Evolutionary conservation across 2,797 vertebrate genomes (phyloP), one percentile per base, ranked within the genome.

Genomic region (Paramormyrops hopkinsi): DNA sequence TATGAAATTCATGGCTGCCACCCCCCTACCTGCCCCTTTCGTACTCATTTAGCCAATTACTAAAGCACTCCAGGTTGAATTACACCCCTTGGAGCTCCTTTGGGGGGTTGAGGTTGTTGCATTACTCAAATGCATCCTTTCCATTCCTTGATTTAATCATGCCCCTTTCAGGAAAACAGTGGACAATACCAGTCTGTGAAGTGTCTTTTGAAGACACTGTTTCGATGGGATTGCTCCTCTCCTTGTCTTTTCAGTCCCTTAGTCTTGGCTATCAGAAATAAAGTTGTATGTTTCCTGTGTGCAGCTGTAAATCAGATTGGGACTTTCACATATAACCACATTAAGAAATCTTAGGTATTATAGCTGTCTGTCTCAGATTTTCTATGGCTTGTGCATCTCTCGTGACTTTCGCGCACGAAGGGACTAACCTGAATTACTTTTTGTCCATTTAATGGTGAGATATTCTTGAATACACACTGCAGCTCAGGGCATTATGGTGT

Each of bases 1-100:
- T 88, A 82, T 59, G 83, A 90, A 88, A 90, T 92, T 90, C 90
- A 41, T 91, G 48, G 84, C 29, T 17, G 29, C 46, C 50, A 85
- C 48, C 46, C 50, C 9, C 22, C 44, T 12, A 14, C 48, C 22
- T 29, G 50, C 46, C 25, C 50, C n/a, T 33, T 85, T 51, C n/a
- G 12, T 46, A 53, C 91, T 90, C 93, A 94, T 92, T 90, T 91
- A 88, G 92, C 90, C 90, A 91, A 92, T 94, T 94, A 94, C 91
- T 62, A 87, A 90, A 92, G 88, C 65, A 86, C 88, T 90, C 92
- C 56, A 89, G 76, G 91, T 92, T 90, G 88, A 92, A 53, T 90
- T 65, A 83, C 76, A 89, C 86, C 92, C 88, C 90, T 89, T 90
- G 82, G 86, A 89, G 54, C 92, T 89, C 87, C 88, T 90, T 92